Evolutionary conservation across 1,140 invertebrate species (phyloP).

Genomic region (Formica selysi): DNA sequence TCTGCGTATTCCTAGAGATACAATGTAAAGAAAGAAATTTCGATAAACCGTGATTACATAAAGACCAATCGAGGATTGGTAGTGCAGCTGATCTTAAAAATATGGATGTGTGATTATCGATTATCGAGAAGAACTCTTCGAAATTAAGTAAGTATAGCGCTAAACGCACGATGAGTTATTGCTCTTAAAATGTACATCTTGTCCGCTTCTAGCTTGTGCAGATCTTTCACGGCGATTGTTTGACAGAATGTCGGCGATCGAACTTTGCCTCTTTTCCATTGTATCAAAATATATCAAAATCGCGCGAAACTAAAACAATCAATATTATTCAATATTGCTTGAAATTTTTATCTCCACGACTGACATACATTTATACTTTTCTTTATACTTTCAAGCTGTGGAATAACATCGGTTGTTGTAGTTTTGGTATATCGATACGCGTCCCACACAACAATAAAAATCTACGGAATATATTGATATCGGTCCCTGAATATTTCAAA

Average conservation of each 20-base stretch:
- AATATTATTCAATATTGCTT: neutral
- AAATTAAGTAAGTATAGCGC: slow-evolving; percentile 7
- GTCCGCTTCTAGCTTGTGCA: slow-evolving; percentile 50
- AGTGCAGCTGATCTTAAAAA: neutral
- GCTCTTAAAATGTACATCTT: slow-evolving; percentile 71
- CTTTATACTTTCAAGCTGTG: neutral
- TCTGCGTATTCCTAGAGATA: too few relatives aligned
- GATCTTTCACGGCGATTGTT: slow-evolving; percentile 26
- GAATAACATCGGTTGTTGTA: neutral
- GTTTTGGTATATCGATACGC: neutral
- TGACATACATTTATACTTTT: neutral
- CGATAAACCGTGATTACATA: neutral
- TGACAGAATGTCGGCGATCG: slow-evolving; percentile 50
- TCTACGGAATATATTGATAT: slow-evolving; percentile 15
- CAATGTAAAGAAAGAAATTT: slow-evolving; percentile 1
- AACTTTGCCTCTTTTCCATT: slow-evolving; percentile 33
- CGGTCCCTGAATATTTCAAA: neutral
- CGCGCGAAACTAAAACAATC: slow-evolving; percentile 18
- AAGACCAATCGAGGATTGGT: neutral
- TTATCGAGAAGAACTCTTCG: too few relatives aligned
- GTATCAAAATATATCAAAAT: slow-evolving; percentile 64
- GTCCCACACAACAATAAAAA: slow-evolving; percentile 3
- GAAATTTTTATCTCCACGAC: neutral
- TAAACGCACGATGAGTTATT: slow-evolving; percentile 69
- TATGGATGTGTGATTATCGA: too few relatives aligned